phyloP scores from a whole-genome alignment of 2,888 invertebrate species.

The Auanema sp. region DNA sequence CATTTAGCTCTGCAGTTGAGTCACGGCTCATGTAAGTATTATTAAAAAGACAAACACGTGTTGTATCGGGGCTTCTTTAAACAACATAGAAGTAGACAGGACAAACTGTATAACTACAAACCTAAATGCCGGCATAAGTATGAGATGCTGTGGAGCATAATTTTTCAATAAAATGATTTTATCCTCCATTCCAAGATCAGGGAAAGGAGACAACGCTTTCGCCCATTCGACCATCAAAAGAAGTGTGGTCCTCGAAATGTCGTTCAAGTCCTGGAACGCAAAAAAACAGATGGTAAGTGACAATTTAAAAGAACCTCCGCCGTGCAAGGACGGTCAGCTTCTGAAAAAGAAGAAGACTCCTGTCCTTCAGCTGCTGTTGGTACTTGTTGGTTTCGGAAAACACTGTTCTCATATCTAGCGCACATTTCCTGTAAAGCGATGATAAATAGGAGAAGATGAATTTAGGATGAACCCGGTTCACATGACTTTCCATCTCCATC shows the following conservation, averaged over 20 bases:
- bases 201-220: conserved; percentile 58
- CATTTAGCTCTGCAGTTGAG: conserved; percentile 48
- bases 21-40: conserved; percentile 58
- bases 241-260: conserved; percentile 60
- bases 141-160: conserved; percentile 63
- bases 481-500: conserved; percentile 59
- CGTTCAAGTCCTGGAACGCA: conserved; percentile 51
- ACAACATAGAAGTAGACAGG: too few species aligned
- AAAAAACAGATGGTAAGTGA: not conserved
- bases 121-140: conserved; percentile 62
- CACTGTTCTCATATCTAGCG: conserved; percentile 46
- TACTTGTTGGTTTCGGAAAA: conserved; percentile 26
- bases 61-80: conserved; percentile 46
- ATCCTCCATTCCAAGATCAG: conserved; percentile 58
- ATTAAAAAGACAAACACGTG: conserved; percentile 59
- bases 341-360: conserved; percentile 28
- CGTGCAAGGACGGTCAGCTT: conserved; percentile 45
- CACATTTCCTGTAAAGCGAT: conserved; percentile 43
- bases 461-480: conserved; percentile 35
- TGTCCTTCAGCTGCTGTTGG: conserved; percentile 11
- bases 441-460: not conserved
- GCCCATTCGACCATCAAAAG: conserved; percentile 64
- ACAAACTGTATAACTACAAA: not conserved
- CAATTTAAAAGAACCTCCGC: conserved; percentile 32
- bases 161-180: conserved; percentile 61